Evolutionary conservation across 2,113 vertebrate species (phyloP), one percentile per base, ranked within the genome.

Genomic region (Chaetodon trifascialis): DNA sequence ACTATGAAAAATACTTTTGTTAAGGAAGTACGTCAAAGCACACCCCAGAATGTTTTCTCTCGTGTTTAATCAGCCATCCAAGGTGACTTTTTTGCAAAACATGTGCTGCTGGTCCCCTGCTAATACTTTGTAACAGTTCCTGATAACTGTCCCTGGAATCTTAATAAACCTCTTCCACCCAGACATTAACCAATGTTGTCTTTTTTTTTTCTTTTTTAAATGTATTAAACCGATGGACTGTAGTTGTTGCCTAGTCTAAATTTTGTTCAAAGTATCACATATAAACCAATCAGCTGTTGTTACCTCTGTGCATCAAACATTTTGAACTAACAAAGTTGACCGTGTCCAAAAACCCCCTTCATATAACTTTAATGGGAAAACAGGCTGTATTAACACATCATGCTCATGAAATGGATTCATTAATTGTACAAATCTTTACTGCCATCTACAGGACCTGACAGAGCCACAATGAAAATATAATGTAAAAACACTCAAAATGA

Each of bases 41-140:
- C 86, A 91, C 23, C 79, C 83, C 86, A 80, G 76, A 91, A 93
- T 90, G 87, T 88, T 87, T 77, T 82, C 72, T 84, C 68, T 79
- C 67, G 84, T 94, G 84, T 82, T 90, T 76, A 76, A 84, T 88
- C 86, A 91, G 91, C 87, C 85, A 83, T 91, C 79, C 67, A 88
- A 89, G 89, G 84, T 87, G 85, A 92, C 84, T 92, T 82, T 81
- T 86, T 85, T 87, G 83, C 82, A 81, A 86, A 90, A 90, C 62
- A 82, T 68, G 80, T 89, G 86, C 89, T 92, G 90, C 91, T 93
- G 91, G 91, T 92, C 87, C 86, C 94, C 90, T 90, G 82, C 89
- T 88, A 82, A 83, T 84, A 89, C 79, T 92, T 91, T 91, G 84
- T 88, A 79, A 90, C 72, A 85, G 68, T 81, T 90, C 90, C 89